phyloP scores from a whole-genome alignment of 2,888 invertebrate genomes.

The Pristionchus japonicus region DNA sequence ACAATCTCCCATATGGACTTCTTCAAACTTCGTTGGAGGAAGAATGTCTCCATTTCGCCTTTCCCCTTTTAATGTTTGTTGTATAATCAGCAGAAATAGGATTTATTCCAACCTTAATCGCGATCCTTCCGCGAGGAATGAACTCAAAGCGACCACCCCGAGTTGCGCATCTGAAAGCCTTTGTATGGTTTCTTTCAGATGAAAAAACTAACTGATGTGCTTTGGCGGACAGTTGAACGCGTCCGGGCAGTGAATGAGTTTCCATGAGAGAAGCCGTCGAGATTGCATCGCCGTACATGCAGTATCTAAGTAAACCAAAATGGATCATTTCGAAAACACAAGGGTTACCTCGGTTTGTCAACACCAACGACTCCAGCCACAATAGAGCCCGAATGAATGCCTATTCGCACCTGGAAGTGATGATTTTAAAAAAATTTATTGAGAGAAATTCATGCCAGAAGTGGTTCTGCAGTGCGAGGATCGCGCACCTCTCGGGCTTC shows the following conservation, averaged over 20 bases:
- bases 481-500: constrained; percentile 68
- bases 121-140: constrained; percentile 63
- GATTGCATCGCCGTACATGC: constrained; percentile 68
- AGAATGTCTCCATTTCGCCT: constrained; percentile 71
- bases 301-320: constrained; percentile 53
- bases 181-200: background rate
- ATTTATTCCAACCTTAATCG: constrained; percentile 71
- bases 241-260: constrained; percentile 59
- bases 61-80: constrained; percentile 53
- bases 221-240: constrained; percentile 60
- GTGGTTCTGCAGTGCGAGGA: constrained; percentile 59
- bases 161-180: constrained; percentile 59
- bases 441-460: constrained; percentile 37
- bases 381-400: constrained; percentile 65
- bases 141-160: constrained; percentile 69
- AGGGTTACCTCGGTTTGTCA: constrained; percentile 67
- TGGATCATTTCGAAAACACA: background rate
- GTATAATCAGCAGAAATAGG: too few species aligned
- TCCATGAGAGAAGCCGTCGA: constrained; percentile 67
- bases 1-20: constrained; percentile 73
- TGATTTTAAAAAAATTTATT: too few species aligned
- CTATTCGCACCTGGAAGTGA: constrained; percentile 56
- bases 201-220: constrained; percentile 49
- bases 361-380: constrained; percentile 68
- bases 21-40: constrained; percentile 65